Evolutionary conservation across 2,888 invertebrate genomes (phyloP).

Genomic region (Amphipyra tragopoginis): DNA sequence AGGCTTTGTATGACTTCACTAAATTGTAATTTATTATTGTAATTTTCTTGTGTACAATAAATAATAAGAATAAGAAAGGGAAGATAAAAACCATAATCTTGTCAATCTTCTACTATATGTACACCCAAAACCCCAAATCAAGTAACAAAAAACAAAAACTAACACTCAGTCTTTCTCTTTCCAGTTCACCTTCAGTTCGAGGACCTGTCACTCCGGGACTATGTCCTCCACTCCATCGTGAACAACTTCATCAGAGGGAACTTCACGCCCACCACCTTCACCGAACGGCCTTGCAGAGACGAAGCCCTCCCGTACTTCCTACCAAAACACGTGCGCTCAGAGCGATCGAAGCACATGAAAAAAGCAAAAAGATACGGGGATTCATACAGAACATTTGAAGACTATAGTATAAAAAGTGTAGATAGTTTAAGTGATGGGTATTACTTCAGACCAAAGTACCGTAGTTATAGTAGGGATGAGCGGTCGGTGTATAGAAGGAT

Average conservation of each 20-base stretch:
- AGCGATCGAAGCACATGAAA: conserved; percentile 73
- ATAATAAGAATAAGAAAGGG: too few species aligned
- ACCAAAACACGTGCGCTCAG: conserved; percentile 73
- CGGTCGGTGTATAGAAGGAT: conserved; percentile 70
- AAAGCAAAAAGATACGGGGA: conserved; percentile 61
- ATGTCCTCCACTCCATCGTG: conserved; percentile 81
- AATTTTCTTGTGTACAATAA: too few species aligned
- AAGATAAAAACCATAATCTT: too few species aligned
- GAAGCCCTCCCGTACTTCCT: conserved; percentile 79
- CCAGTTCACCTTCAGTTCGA: conserved; percentile 82
- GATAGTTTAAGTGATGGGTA: conserved; percentile 60
- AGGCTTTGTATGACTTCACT: too few species aligned
- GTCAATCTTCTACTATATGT: not conserved
- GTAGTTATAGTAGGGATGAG: conserved; percentile 69
- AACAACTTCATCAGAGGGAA: conserved; percentile 80
- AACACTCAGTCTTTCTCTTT: conserved; percentile 63
- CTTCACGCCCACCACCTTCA: conserved; percentile 81
- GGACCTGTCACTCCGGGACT: conserved; percentile 76
- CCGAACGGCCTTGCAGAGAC: conserved; percentile 78
- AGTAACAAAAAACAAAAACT: not conserved
- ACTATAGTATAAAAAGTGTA: conserved; percentile 66
- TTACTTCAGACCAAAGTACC: conserved; percentile 80
- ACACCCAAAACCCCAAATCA: not conserved
- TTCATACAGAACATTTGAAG: conserved; percentile 57
- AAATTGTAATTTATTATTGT: too few species aligned